Evolutionary conservation across 2,888 invertebrate genomes (phyloP), one percentile per base, ranked within the genome.

Genomic region (Odontomyia ornata): DNA sequence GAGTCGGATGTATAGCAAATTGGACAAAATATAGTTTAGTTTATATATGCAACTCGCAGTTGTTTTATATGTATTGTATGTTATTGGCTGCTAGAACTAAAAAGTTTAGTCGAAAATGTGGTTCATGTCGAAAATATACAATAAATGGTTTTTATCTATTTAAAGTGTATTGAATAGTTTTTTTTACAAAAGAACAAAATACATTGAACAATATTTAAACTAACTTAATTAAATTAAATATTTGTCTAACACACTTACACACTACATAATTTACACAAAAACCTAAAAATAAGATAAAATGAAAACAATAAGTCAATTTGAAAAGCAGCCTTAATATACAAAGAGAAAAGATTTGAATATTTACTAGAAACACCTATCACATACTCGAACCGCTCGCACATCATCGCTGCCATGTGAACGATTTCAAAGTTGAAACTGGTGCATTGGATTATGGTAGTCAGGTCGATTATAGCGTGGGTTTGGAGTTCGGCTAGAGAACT

Each of bases 401-500:
- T 52, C 3, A 15, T 52, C 2, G 21, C 36, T 36, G 52, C 57
- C 46, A 21, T 72, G 47, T n/a, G 52, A 7, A 52, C 4, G 30
- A 5, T 18, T 62, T 77, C 88, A 91, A 78, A 92, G 85, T 83
- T 92, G 91, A 83, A 92, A 93, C 84, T 93, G 92, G 85, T 92
- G 92, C 88, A 91, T 90, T 65, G 91, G 90, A 80, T 91, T 90
- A 3, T 91, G 90, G 82, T 91, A 92, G 62, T 89, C 89, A 4
- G 88, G 86, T 79, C 88, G 82, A 79, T 82, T 82, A 80, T 88
- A 88, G 78, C 90, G 89, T 83, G 91, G 91, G 79, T 83, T 84
- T 0, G 90, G 89, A 0, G 93, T 92, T 80, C 93, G 87, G 80
- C 92, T 92, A 0, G 94, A 94, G 85, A 93, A 94, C 83, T 94